phyloP scores from a whole-genome alignment of 2,113 vertebrate genomes.

The Sminthopsis crassicaudata region DNA sequence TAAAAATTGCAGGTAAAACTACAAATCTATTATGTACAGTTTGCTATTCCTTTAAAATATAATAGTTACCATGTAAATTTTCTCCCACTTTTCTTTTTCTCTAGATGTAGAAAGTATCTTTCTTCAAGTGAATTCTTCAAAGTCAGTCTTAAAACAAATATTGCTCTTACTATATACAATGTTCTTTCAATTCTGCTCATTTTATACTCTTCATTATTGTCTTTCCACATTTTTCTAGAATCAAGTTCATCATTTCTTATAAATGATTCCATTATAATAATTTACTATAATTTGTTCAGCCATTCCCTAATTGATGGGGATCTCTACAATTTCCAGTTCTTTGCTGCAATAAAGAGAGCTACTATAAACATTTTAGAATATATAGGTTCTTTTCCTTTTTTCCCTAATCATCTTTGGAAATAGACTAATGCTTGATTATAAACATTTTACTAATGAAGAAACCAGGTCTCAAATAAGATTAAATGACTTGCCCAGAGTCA shows the following conservation, averaged over 20 bases:
- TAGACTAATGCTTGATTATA: background rate
- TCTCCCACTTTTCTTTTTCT: background rate
- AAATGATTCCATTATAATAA: background rate
- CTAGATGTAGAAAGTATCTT: background rate
- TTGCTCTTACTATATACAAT: background rate
- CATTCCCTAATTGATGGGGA: background rate
- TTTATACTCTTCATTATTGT: background rate
- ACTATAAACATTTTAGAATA: background rate
- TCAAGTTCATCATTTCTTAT: background rate
- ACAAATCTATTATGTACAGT: too few species aligned
- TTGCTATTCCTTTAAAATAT: too few species aligned
- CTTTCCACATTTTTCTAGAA: background rate
- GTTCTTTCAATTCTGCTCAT: background rate
- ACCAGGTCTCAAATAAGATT: constrained; percentile 18
- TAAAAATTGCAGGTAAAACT: background rate
- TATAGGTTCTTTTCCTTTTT: background rate
- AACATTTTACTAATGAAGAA: constrained; percentile 16
- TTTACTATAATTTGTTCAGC: background rate
- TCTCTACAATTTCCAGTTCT: background rate
- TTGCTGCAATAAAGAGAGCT: background rate
- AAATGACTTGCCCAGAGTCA: background rate
- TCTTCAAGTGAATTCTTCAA: background rate
- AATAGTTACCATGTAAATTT: too few species aligned
- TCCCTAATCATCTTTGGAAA: background rate
- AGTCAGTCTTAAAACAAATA: background rate